Evolutionary conservation across 2,888 invertebrate genomes (phyloP).

Genomic region (Parascotia fuliginaria): DNA sequence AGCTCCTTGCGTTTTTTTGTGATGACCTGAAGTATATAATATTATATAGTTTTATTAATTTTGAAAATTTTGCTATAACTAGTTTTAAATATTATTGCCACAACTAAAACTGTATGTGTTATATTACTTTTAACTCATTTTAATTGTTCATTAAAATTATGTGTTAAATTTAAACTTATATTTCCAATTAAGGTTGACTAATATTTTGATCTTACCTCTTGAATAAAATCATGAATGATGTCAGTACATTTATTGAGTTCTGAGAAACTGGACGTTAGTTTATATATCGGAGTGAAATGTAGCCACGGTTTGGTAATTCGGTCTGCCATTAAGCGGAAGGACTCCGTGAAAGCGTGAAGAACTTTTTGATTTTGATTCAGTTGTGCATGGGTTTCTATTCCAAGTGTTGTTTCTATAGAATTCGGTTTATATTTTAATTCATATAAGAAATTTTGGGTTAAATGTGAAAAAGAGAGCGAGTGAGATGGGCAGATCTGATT

Average conservation of each 20-base stretch:
- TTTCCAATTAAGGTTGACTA: too few relatives aligned
- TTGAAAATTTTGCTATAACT: too few relatives aligned
- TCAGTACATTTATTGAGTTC: slow-evolving; percentile 12
- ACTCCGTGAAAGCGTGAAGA: slow-evolving; percentile 15
- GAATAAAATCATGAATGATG: slow-evolving; percentile 14
- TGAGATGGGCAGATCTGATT: too few relatives aligned
- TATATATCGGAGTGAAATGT: slow-evolving; percentile 22
- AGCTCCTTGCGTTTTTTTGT: slow-evolving; percentile 39
- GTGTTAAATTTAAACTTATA: too few relatives aligned
- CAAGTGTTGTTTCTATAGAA: slow-evolving; percentile 31
- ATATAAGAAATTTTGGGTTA: too few relatives aligned
- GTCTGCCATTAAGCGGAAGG: slow-evolving; percentile 20
- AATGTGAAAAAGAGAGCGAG: too few relatives aligned
- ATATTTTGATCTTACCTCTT: slow-evolving; percentile 16
- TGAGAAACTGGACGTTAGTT: slow-evolving; percentile 20
- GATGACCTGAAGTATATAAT: slow-evolving; percentile 45
- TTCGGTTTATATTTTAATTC: too few relatives aligned
- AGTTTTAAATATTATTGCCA: too few relatives aligned
- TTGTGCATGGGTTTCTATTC: slow-evolving; percentile 16
- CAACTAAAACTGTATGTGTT: too few relatives aligned
- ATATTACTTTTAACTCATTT: too few relatives aligned
- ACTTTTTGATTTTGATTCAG: slow-evolving; percentile 16
- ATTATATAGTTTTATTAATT: too few relatives aligned
- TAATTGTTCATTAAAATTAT: too few relatives aligned
- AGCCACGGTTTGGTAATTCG: slow-evolving; percentile 35